Evolutionary conservation across 2,888 invertebrate genomes (phyloP).

Genomic region (Campaea margaritaria): DNA sequence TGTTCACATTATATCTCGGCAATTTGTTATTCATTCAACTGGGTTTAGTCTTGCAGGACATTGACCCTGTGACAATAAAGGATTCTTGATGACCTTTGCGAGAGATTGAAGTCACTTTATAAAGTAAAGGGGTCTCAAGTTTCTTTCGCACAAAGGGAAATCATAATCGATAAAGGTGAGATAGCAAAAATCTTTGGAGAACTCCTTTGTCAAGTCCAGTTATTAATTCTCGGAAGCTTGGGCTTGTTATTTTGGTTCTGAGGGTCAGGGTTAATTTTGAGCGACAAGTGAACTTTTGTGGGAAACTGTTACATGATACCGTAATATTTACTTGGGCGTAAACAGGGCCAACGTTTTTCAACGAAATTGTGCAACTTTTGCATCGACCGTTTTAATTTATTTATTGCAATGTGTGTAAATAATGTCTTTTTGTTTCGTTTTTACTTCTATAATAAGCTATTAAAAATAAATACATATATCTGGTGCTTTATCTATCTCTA

Average conservation of each 20-base stretch:
- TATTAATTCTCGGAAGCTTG: slow-evolving; percentile 17
- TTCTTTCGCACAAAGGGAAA: slow-evolving; percentile 11
- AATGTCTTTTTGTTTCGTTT: too few relatives aligned
- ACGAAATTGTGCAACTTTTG: too few relatives aligned
- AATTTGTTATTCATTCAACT: slow-evolving; percentile 9
- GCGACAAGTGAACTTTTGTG: background rate
- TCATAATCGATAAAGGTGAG: slow-evolving; percentile 25
- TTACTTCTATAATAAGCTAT: too few relatives aligned
- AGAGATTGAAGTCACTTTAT: slow-evolving; percentile 22
- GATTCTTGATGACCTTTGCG: slow-evolving; percentile 40
- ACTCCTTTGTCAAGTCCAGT: slow-evolving; percentile 16
- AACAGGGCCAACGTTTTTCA: too few relatives aligned
- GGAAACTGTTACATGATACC: background rate
- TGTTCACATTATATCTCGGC: slow-evolving; percentile 9
- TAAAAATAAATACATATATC: too few relatives aligned
- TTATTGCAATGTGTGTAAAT: too few relatives aligned
- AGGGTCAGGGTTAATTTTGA: background rate
- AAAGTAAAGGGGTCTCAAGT: slow-evolving; percentile 10
- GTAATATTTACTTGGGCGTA: too few relatives aligned
- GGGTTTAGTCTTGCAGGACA: slow-evolving; percentile 35
- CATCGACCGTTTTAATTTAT: too few relatives aligned
- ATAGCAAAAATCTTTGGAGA: slow-evolving; percentile 17
- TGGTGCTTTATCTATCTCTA: too few relatives aligned
- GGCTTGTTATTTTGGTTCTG: slow-evolving; percentile 2
- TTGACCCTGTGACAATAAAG: slow-evolving; percentile 44